Evolutionary conservation across 2,113 vertebrate genomes (phyloP), one percentile per base, ranked within the genome.

Genomic region (Eurystomus gularis): DNA sequence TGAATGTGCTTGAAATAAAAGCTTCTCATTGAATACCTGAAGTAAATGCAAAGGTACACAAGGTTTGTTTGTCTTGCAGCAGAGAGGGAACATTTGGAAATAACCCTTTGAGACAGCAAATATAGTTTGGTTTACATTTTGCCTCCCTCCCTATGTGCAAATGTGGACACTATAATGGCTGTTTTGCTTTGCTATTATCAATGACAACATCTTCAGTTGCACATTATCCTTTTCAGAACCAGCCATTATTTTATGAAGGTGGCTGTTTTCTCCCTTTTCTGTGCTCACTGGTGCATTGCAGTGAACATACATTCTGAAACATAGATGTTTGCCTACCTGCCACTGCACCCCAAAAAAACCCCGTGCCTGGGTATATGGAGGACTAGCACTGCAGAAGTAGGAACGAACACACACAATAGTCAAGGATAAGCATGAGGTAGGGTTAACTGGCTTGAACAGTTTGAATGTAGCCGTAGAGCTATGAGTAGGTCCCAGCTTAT

Each of bases 61-160:
- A 83, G 25, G 65, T 92, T 97, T 93, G 40, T 83, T 95, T 94
- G 86, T 79, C 71, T 94, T 89, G 58, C n/a, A 94, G 68, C 48
- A 90, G 76, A 70, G 79, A 68, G 55, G 28, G 18, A 88, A 75
- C 9, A 7, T 70, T 70, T 93, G 69, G 69, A 92, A 96, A 96
- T 61, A 93, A 62, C 54, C 57, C 46, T 95, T 96, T 76, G 82
- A 96, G 90, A 93, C 64, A 88, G 91, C 82, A 97, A 96, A 97
- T 68, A 96, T n/a, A 44, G 48, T 77, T 77, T 87, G 49, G 72
- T 94, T 98, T 97, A 93, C 75, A 83, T 94, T 88, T 78, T 94
- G 33, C 17, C 46, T 88, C 37, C 62, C 35, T 85, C 37, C 68
- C 88, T 72, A 4, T 76, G 42, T 89, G 35, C 78, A 96, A 87